Conservation (phyloP, 2,888 invertebrate species). For the Acleris holmiana region DNA sequence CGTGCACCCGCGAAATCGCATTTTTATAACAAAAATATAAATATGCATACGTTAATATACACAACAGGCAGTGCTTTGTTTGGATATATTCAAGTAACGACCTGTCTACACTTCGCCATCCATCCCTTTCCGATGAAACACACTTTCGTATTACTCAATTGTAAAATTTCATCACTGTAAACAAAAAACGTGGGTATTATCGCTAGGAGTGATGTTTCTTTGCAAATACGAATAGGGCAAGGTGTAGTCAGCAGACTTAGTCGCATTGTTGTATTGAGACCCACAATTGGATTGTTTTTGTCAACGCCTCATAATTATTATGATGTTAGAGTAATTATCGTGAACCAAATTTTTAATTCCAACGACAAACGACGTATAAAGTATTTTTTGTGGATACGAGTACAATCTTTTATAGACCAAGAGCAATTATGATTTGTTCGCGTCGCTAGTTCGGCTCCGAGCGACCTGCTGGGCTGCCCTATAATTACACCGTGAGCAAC, state of each 20-base stretch:
- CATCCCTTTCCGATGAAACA: no score
- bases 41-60: not conserved
- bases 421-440: conserved; percentile 72
- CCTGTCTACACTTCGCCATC: no score
- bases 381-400: conserved; percentile 60
- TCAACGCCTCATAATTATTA: conserved; percentile 20
- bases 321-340: conserved; percentile 23
- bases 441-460: conserved; percentile 60
- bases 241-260: no score
- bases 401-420: conserved; percentile 61
- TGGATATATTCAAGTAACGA: not conserved
- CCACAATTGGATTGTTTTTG: conserved; percentile 7
- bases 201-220: no score
- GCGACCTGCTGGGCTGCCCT: conserved; percentile 79
- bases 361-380: conserved; percentile 59
- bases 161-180: no score
- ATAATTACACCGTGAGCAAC: conserved; percentile 80
- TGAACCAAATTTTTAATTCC: conserved; percentile 11
- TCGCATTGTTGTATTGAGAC: no score
- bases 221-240: no score
- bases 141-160: no score
- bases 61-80: conserved; percentile 1
- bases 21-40: conserved; percentile 20
- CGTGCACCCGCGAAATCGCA: conserved; percentile 45
- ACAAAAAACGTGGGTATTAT: no score